Conservation (phyloP, 2,888 invertebrate species). For the Caenorhabditis macrosperma region DNA sequence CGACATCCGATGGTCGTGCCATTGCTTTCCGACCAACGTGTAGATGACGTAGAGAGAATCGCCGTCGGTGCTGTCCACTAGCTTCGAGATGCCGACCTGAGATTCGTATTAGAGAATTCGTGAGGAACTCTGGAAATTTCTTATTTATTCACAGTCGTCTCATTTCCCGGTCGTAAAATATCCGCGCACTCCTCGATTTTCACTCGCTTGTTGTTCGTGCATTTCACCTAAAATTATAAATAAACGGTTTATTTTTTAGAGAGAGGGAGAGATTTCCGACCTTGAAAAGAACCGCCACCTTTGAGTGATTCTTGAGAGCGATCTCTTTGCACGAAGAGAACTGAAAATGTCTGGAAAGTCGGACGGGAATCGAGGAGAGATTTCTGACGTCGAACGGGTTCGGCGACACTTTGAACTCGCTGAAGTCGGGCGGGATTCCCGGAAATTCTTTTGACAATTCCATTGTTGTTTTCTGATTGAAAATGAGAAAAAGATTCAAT, state of each 20-base stretch:
- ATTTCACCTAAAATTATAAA: conserved; percentile 51
- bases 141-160: conserved; percentile 34
- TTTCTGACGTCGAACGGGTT: conserved; percentile 35
- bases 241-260: background rate
- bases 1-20: conserved; percentile 57
- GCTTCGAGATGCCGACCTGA: conserved; percentile 39
- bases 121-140: too few species aligned
- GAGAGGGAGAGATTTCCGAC: background rate
- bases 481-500: background rate
- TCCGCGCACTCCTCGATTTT: conserved; percentile 61
- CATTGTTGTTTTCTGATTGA: background rate
- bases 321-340: conserved; percentile 33
- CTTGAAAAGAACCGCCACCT: conserved; percentile 55
- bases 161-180: conserved; percentile 55
- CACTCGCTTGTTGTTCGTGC: conserved; percentile 51
- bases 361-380: background rate
- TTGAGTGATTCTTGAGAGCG: conserved; percentile 48
- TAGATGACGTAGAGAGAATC: conserved; percentile 56
- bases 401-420: conserved; percentile 40
- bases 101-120: too few species aligned
- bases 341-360: background rate
- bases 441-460: conserved; percentile 51
- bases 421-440: conserved; percentile 48
- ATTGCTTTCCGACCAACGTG: conserved; percentile 61
- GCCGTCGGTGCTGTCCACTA: conserved; percentile 20